phyloP scores from a whole-genome alignment of 2,888 invertebrate genomes.

The Eudemis profundana region DNA sequence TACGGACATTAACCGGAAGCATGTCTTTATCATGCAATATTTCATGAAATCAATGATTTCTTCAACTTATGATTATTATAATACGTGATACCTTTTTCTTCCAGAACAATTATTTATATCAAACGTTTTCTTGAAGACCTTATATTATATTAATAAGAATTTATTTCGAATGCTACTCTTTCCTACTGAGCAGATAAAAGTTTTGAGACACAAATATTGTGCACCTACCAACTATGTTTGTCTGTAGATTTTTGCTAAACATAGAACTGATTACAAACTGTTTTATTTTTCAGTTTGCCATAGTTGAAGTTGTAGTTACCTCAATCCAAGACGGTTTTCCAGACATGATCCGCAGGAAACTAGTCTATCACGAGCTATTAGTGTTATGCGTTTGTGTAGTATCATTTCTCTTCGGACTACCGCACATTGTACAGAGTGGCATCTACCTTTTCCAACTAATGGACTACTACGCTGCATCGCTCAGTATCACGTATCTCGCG shows the following conservation, averaged over 20 bases:
- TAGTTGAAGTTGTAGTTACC: conserved; percentile 97
- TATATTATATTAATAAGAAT: too few species aligned
- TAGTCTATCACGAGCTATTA: conserved; percentile 94
- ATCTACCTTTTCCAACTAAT: conserved; percentile 96
- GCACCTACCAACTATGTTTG: too few species aligned
- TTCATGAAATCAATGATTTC: too few species aligned
- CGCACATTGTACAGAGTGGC: conserved; percentile 95
- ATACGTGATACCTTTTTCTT: too few species aligned
- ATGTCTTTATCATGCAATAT: too few species aligned
- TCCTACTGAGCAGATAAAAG: too few species aligned
- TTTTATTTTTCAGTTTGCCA: conserved; percentile 90
- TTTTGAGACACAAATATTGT: too few species aligned
- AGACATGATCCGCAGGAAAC: conserved; percentile 91
- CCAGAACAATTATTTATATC: too few species aligned
- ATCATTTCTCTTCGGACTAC: conserved; percentile 93
- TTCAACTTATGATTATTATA: too few species aligned
- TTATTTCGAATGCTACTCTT: too few species aligned
- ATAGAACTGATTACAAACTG: neutral
- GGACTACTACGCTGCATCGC: conserved; percentile 97
- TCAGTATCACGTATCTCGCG: conserved; percentile 96
- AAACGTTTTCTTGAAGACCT: too few species aligned
- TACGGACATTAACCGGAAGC: neutral
- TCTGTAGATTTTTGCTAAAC: neutral
- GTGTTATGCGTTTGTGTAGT: conserved; percentile 93
- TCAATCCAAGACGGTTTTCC: conserved; percentile 97